These are phyloP conservation scores for Mormyrus iriodes DNA, from an alignment of 2,113 vertebrate species.

Conservation along the genomic window DNA sequence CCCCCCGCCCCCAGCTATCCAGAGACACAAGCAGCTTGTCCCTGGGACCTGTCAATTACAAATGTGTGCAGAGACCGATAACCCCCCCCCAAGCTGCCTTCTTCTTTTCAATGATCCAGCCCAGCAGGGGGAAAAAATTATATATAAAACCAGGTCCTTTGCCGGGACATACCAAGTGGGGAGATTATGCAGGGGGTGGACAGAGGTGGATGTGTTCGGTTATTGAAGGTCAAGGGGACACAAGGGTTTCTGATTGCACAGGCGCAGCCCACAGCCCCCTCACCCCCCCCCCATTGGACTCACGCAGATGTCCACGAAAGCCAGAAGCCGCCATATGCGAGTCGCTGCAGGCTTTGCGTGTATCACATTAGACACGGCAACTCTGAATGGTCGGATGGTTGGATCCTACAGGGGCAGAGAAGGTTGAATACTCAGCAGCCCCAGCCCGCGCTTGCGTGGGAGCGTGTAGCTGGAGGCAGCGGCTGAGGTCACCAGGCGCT, in stretches of 20 bases:
- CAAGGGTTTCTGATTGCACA: background rate
- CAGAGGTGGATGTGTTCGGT: constrained; percentile 28
- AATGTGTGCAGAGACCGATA: constrained; percentile 32
- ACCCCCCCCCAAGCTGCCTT: background rate
- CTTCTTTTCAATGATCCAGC: constrained; percentile 33
- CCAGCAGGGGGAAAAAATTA: background rate
- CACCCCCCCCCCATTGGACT: background rate
- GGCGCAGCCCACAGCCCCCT: background rate
- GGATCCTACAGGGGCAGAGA: background rate
- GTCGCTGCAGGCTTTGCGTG: background rate
- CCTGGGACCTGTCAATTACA: constrained; percentile 42
- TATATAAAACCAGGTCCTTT: constrained; percentile 35
- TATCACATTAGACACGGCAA: background rate
- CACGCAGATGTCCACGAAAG: background rate
- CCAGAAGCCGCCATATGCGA: background rate
- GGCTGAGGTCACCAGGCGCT: background rate
- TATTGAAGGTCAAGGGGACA: constrained; percentile 53
- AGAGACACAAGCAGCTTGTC: constrained; percentile 16
- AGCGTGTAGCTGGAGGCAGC: background rate
- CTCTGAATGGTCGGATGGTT: background rate
- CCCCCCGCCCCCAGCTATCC: background rate
- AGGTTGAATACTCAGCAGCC: background rate
- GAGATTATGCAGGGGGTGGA: constrained; percentile 19
- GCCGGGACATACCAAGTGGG: constrained; percentile 23
- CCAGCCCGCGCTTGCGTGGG: background rate